phyloP scores from a whole-genome alignment of 2,888 invertebrate species.

The Mesopsocus fuscifrons region DNA sequence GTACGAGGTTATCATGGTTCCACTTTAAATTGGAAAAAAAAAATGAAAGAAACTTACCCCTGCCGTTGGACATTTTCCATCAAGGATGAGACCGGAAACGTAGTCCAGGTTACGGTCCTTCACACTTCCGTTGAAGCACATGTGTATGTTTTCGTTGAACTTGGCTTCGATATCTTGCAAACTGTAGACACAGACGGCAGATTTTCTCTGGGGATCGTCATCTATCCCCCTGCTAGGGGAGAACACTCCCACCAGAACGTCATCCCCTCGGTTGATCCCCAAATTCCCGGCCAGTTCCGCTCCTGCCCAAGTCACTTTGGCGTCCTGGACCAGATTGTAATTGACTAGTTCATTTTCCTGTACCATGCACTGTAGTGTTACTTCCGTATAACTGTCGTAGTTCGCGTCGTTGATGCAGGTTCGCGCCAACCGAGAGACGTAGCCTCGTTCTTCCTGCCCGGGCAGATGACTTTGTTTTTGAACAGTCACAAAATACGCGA shows the following conservation, averaged over 20 bases:
- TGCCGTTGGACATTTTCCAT: conserved; percentile 75
- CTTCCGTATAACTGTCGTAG: conserved; percentile 94
- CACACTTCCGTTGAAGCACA: conserved; percentile 90
- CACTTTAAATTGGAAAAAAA: too few species aligned
- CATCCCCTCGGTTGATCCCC: conserved; percentile 58
- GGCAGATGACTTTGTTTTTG: conserved; percentile 83
- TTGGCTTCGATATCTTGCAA: conserved; percentile 76
- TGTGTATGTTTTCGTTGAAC: conserved; percentile 92
- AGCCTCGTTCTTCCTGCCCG: conserved; percentile 75
- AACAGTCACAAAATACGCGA: conserved; percentile 88
- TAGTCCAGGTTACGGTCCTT: conserved; percentile 83
- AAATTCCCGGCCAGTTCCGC: conserved; percentile 63
- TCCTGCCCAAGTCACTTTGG: conserved; percentile 71
- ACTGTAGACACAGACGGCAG: conserved; percentile 86
- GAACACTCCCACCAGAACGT: conserved; percentile 74
- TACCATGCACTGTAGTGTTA: conserved; percentile 73
- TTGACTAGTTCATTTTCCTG: conserved; percentile 36
- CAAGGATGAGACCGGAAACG: conserved; percentile 76
- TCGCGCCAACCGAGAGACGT: conserved; percentile 73
- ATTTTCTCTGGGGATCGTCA: conserved; percentile 60
- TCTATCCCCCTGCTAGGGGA: conserved; percentile 77
- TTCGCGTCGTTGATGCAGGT: conserved; percentile 89
- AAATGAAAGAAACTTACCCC: conserved; percentile 35
- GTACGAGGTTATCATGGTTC: too few species aligned
- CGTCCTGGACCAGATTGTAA: conserved; percentile 87